Evolutionary conservation across 2,888 invertebrate genomes (phyloP), one percentile per base, ranked within the genome.

Genomic region (Ichneumoninae sp.): DNA sequence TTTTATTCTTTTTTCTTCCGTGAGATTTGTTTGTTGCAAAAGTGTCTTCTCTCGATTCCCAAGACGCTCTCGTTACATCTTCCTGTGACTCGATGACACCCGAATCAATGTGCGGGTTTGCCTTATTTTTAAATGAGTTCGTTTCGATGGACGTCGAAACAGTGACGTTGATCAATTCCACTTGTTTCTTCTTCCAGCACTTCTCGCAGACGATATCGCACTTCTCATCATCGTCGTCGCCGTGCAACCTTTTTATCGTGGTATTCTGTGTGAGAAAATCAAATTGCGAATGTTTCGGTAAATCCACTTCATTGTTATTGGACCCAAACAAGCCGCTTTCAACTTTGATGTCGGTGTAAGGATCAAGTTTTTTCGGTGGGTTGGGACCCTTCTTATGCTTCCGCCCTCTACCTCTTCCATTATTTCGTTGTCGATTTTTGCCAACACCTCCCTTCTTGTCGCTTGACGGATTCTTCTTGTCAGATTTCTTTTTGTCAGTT

Each of bases 51-150:
- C 57, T 52, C 36, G 66, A 65, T 80, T 85, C 82, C 8, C 26
- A 54, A 54, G 6, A 82, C 2, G 66, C 52, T 3, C 30, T 8
- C 0, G 66, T 40, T 8, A 44, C 52, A 65, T 68, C 68, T 26
- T 89, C 88, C 0, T 57, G 60, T 10, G 84, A 68, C n/a, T 87
- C 87, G 13, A 87, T 33, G 13, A 89, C 71, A 10, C 84, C 88
- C 0, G 89, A 89, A 75, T 91, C 88, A 5, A 89, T 69, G 5
- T 83, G 85, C 33, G 70, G 79, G 0, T 74, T 54, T 8, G 33
- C 74, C 3, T 80, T 78, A 16, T 60, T 52, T 1, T 52, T 68
- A 3, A 19, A 26, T 62, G 8, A 16, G 6, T 71, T 6, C 1
- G n/a, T 44, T 62, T 69, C 22, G 8, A 40, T 22, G 8, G 72